These are phyloP conservation scores for Erythrolamprus reginae DNA, from an alignment of 2,113 vertebrate genomes.

Conservation along the genomic window DNA sequence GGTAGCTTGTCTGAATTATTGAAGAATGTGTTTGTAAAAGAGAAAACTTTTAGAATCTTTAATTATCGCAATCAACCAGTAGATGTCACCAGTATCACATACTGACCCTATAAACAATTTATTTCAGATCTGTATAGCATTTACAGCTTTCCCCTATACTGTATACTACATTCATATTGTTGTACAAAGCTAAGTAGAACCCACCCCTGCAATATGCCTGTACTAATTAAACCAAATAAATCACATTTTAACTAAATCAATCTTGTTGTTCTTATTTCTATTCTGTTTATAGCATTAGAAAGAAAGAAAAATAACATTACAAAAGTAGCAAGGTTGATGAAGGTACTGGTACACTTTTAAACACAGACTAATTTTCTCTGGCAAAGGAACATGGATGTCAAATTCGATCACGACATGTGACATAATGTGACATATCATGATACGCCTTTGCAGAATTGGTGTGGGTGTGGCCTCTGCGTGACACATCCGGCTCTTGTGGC, in stretches of 20 bases:
- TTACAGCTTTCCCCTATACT: not conserved
- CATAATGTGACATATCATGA: too few relatives aligned
- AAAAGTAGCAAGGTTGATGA: not conserved
- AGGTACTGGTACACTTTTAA: not conserved
- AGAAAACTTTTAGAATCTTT: accelerated
- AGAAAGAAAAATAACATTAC: not conserved
- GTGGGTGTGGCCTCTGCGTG: too few relatives aligned
- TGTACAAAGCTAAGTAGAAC: too few relatives aligned
- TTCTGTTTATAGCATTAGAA: not conserved
- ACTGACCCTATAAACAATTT: accelerated
- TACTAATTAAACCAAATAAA: accelerated
- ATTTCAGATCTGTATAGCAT: not conserved
- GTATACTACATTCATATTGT: not conserved
- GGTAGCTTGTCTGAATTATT: not conserved
- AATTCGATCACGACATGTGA: too few relatives aligned
- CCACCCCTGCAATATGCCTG: not conserved
- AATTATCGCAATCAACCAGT: not conserved
- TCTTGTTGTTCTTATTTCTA: not conserved
- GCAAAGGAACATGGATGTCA: not conserved
- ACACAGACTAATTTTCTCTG: not conserved
- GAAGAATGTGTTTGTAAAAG: accelerated
- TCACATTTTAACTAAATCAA: accelerated
- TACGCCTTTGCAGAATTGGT: too few relatives aligned
- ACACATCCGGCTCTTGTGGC: too few relatives aligned
- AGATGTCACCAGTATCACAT: constrained; percentile 16